phyloP scores from a whole-genome alignment of 2,888 invertebrate genomes.

The Melanotus villosus region DNA sequence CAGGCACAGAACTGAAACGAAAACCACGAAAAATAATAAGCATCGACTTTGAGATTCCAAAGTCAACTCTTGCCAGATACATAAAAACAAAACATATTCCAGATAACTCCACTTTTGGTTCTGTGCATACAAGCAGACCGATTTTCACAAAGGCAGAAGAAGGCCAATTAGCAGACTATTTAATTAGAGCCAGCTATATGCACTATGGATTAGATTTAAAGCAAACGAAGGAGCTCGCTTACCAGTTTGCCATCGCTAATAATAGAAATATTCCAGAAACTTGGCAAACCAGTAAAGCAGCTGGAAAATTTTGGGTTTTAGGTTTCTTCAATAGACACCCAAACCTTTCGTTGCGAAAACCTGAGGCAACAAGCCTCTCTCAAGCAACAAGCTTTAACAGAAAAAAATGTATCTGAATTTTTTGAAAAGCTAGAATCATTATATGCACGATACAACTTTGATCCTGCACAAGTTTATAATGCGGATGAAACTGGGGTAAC shows the following conservation, averaged over 20 bases:
- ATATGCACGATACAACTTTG: neutral
- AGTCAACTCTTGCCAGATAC: neutral
- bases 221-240: neutral
- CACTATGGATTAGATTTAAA: neutral
- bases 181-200: neutral
- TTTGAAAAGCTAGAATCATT: no score
- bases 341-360: no score
- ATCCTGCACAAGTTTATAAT: neutral
- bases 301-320: neutral
- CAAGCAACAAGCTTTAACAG: no score
- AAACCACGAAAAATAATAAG: neutral
- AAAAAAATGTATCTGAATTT: no score
- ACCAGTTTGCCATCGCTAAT: neutral
- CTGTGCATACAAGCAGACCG: neutral
- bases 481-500: neutral
- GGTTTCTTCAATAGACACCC: neutral
- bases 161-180: neutral
- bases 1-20: neutral
- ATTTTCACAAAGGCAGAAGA: neutral
- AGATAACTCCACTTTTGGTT: neutral
- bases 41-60: neutral
- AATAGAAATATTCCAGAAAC: neutral
- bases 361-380: no score
- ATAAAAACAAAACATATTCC: neutral
- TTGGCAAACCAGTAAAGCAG: neutral